Conservation (phyloP, 2,888 invertebrate genomes). For the Heteromurus nitidus region DNA sequence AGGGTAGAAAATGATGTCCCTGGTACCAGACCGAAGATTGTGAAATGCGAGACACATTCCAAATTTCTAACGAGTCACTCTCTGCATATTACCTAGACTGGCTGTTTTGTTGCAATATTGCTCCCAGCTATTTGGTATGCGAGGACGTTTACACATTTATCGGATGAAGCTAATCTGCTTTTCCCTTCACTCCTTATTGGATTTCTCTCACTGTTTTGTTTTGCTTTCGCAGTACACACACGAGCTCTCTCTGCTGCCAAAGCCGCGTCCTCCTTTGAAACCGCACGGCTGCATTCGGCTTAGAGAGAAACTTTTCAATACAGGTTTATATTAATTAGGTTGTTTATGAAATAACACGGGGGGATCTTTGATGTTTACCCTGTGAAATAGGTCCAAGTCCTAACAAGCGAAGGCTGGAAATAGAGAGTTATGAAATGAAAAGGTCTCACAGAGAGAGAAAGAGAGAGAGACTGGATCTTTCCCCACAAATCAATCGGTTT, state of each 20-base stretch:
- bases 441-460: neutral
- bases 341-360: neutral
- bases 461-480: neutral
- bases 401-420: too few species aligned
- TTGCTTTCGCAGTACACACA: neutral
- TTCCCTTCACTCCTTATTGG: slow-evolving; percentile 7
- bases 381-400: too few species aligned
- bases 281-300: too few species aligned
- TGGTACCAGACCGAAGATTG: too few species aligned
- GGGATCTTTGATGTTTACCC: neutral
- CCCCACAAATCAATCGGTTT: neutral
- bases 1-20: too few species aligned
- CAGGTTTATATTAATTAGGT: slow-evolving; percentile 1
- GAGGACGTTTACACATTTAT: slow-evolving; percentile 7
- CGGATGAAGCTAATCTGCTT: slow-evolving; percentile 12
- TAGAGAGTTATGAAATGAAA: too few species aligned
- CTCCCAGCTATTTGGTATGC: neutral
- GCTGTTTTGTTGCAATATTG: slow-evolving; percentile 4
- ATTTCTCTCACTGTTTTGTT: neutral
- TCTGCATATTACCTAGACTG: neutral
- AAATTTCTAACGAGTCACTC: neutral
- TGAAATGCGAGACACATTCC: neutral
- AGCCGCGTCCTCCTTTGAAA: neutral
- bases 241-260: neutral
- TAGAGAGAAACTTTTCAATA: neutral